Percentiles rank a stretch among this genome's conserved stretches.
These are phyloP conservation scores for Digitonthophagus gazella DNA, from an alignment of 2,888 invertebrate species.

Conservation along the genomic window DNA sequence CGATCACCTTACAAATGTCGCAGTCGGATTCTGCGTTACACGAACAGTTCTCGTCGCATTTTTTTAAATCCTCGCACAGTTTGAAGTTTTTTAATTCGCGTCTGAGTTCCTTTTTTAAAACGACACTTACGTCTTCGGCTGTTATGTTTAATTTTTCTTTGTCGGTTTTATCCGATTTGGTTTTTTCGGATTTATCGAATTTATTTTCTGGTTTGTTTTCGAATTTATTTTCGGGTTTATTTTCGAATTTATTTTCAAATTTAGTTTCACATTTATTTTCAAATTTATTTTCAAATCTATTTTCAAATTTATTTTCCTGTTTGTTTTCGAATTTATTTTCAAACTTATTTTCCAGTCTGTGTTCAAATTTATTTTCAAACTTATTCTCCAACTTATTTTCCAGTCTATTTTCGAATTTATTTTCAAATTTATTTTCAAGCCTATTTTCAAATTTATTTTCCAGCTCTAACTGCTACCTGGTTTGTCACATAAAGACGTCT, in stretches of 20 bases:
- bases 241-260: too few relatives aligned
- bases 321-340: too few relatives aligned
- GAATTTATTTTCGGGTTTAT: too few relatives aligned
- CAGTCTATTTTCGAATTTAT: too few relatives aligned
- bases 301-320: too few relatives aligned
- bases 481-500: slow-evolving; percentile 80
- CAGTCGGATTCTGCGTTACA: slow-evolving; percentile 50
- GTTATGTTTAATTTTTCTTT: neutral
- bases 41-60: slow-evolving; percentile 49
- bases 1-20: slow-evolving; percentile 50
- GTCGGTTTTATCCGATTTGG: slow-evolving; percentile 19
- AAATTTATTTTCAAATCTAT: too few relatives aligned
- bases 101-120: slow-evolving; percentile 22
- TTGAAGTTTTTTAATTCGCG: slow-evolving; percentile 44
- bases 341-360: too few relatives aligned
- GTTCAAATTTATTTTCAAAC: too few relatives aligned
- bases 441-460: slow-evolving; percentile 33
- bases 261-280: too few relatives aligned
- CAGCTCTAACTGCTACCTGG: slow-evolving; percentile 46
- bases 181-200: slow-evolving; percentile 20
- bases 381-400: too few relatives aligned
- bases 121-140: neutral
- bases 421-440: too few relatives aligned
- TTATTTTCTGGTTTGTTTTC: too few relatives aligned
- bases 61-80: slow-evolving; percentile 49